phyloP scores from a whole-genome alignment of 2,888 invertebrate genomes.

The Sarcophaga variegata region DNA sequence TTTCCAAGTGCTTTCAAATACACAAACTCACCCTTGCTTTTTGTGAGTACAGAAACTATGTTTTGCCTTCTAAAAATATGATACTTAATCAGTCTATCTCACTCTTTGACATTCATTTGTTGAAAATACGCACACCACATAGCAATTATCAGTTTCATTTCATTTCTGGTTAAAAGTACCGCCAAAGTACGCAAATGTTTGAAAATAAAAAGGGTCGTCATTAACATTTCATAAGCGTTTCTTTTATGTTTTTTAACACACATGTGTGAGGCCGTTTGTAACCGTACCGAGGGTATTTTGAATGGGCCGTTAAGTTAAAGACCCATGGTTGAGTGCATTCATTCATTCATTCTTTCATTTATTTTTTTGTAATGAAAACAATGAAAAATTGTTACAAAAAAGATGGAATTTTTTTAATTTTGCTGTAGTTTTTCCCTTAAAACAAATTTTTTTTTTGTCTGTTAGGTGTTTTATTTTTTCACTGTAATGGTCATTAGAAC shows the following conservation, averaged over 20 bases:
- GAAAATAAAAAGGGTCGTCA: constrained; percentile 42
- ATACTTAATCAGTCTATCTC: constrained; percentile 25
- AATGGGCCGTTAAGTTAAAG: constrained; percentile 15
- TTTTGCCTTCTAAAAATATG: background rate
- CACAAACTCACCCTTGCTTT: constrained; percentile 31
- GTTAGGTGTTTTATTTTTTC: background rate
- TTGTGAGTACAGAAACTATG: background rate
- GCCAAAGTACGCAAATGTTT: constrained; percentile 22
- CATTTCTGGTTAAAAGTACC: constrained; percentile 63
- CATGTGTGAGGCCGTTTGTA: background rate
- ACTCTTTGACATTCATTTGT: background rate
- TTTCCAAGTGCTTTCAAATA: constrained; percentile 40
- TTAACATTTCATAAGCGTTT: constrained; percentile 52
- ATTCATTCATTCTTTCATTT: too few species aligned
- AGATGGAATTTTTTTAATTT: background rate
- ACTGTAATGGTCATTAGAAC: constrained; percentile 18
- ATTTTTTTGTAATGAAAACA: constrained; percentile 26
- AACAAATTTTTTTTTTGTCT: background rate
- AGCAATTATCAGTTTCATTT: constrained; percentile 69
- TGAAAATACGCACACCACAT: constrained; percentile 51
- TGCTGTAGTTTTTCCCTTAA: background rate
- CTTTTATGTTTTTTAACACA: background rate
- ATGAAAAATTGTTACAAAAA: constrained; percentile 44
- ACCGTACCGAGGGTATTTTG: background rate
- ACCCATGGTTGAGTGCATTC: constrained; percentile 47